Base-by-base conservation (phyloP, 2,797 vertebrate genomes). In the Aselliscus stoliczkanus region DNA sequence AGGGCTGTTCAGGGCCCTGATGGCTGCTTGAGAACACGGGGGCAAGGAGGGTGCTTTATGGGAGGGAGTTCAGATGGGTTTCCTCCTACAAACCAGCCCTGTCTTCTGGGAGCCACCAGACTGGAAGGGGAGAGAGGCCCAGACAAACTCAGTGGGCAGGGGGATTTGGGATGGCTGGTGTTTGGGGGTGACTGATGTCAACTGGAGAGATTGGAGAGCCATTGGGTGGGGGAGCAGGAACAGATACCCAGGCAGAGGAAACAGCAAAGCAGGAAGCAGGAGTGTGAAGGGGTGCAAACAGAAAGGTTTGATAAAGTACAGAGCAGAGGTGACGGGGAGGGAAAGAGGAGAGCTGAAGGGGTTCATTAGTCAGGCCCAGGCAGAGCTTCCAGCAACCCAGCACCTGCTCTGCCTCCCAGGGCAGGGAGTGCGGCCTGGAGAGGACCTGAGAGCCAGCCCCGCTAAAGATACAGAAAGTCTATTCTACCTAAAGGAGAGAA, bases 261-360 rank as follows among this genome's bases (percentile, higher is more conserved):
- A 91, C 23, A 88, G 85, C 44, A 39, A 92, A 87, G 72, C 80
- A 65, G 50, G 85, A 93, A 95, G 88, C 81, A 58, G 69, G 92
- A 62, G 17, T 83, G 75, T 67, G 90, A 20, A 67, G 70, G 62
- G 90, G 60, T 72, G 69, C n/a, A 90, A 84, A 92, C 23, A 84
- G 54, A 89, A 64, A 93, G 94, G 80, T 85, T 70, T 72, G 79
- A 72, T 79, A 9, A 77, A 90, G 88, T 77, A 54, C 29, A 27
- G 82, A 88, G 77, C 60, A 64, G 60, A 82, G 39, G 29, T 47
- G 83, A 95, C 91, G 76, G 44, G 69, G 95, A 95, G 83, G 92
- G 29, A 65, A 52, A 31, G 60, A 77, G 52, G 52, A 67, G 82
- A 44, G 91, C 29, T 50, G 75, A 44, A 93, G 87, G 86, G 70